These are phyloP conservation scores for Xylota segnis DNA, from an alignment of 2,888 invertebrate genomes.

Conservation along the genomic window DNA sequence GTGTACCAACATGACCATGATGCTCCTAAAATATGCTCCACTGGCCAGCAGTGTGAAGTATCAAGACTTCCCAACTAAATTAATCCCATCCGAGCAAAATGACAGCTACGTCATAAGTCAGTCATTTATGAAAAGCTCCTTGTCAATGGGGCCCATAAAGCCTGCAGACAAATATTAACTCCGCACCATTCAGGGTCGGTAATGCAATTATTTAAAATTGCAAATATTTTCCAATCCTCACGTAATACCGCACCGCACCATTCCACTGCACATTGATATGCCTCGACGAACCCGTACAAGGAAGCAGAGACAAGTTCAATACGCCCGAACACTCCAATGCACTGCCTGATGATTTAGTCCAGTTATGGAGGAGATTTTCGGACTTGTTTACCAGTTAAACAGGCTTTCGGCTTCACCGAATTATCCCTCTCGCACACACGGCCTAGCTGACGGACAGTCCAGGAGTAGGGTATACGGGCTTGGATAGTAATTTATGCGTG, in stretches of 20 bases:
- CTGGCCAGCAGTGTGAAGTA: background rate
- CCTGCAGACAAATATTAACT: background rate
- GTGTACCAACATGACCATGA: too few species aligned
- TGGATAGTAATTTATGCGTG: conserved; percentile 58
- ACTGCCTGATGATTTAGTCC: conserved; percentile 49
- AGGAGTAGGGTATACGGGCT: conserved; percentile 16
- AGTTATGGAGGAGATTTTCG: conserved; percentile 57
- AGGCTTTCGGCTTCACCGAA: conserved; percentile 64
- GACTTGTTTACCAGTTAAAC: conserved; percentile 61
- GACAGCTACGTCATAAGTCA: conserved; percentile 25
- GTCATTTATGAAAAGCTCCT: conserved; percentile 38
- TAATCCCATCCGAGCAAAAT: background rate
- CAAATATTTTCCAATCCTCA: conserved; percentile 42
- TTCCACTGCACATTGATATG: background rate
- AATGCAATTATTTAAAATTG: conserved; percentile 63
- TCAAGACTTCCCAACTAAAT: background rate
- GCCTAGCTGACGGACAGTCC: conserved; percentile 19
- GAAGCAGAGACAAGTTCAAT: conserved; percentile 46
- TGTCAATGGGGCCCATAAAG: background rate
- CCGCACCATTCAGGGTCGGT: conserved; percentile 13
- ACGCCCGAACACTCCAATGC: conserved; percentile 49
- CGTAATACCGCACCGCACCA: background rate
- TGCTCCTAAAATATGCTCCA: background rate
- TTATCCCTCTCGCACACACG: conserved; percentile 39
- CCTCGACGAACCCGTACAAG: conserved; percentile 8